Conservation (phyloP, 1,140 invertebrate species). For the Penaeus indicus region DNA sequence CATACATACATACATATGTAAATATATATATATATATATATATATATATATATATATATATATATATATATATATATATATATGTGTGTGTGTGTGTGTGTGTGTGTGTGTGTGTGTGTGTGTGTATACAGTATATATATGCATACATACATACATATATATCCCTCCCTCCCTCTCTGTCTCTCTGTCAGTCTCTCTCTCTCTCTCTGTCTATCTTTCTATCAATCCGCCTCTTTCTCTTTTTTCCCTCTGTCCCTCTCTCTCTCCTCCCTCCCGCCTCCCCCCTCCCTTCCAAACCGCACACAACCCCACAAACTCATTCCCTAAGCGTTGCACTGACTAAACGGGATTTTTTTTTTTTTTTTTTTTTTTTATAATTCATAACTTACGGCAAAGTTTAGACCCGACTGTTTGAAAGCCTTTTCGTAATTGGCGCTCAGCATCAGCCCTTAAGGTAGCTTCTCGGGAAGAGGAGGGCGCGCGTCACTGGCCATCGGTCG, state of each 20-base stretch:
- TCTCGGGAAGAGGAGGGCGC: neutral
- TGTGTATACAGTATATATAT: no score
- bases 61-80: no score
- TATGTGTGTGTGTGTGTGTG: no score
- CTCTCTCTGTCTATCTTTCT: neutral
- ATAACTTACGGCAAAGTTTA: slow-evolving; percentile 36
- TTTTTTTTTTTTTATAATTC: slow-evolving; percentile 23
- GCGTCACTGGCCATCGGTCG: neutral
- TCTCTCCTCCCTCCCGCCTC: neutral
- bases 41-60: no score
- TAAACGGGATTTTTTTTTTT: neutral
- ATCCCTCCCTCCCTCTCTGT: neutral
- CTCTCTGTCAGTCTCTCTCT: neutral
- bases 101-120: no score
- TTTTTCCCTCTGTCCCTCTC: neutral
- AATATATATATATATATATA: no score
- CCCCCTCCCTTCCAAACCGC: neutral
- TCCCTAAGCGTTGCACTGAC: neutral
- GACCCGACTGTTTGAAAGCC: slow-evolving; percentile 38
- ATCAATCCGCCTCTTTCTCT: neutral
- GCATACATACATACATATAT: no score
- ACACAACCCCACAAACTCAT: neutral
- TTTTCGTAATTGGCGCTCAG: slow-evolving; percentile 25
- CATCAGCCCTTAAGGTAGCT: slow-evolving; percentile 3
- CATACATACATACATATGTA: no score